Percentiles rank a stretch among this genome's conserved stretches.
Conservation (phyloP, 2,888 invertebrate species). For the Agrotis ipsilon region DNA sequence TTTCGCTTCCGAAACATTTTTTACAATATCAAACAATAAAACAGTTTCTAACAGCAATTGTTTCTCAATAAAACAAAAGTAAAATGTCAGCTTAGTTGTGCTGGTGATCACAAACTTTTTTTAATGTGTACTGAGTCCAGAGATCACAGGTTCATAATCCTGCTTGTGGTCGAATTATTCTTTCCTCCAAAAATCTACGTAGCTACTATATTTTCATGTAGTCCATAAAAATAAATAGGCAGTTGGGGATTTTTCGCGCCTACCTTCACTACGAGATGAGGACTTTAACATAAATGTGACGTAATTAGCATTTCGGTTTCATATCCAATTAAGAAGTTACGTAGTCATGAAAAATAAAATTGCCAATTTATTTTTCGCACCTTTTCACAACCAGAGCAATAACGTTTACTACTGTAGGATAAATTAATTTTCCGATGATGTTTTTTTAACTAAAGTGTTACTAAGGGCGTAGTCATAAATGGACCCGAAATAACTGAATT, state of each 20-base stretch:
- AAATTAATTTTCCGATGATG: not conserved
- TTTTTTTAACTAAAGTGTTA: not conserved
- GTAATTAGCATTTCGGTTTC: constrained; percentile 18
- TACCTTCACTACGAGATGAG: not conserved
- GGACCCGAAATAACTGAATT: too few species aligned
- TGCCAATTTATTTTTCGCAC: constrained; percentile 26
- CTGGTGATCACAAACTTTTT: too few species aligned
- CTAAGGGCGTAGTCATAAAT: too few species aligned
- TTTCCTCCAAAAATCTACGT: too few species aligned
- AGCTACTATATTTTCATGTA: not conserved
- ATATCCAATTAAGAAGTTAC: constrained; percentile 21
- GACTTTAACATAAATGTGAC: constrained; percentile 1
- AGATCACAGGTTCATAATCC: too few species aligned
- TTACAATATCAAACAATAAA: too few species aligned
- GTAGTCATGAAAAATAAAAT: constrained; percentile 20
- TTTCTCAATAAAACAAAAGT: too few species aligned
- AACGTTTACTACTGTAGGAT: not conserved
- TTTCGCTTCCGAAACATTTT: too few species aligned
- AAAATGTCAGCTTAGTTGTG: too few species aligned
- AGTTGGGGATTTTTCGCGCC: not conserved
- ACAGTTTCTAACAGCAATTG: too few species aligned
- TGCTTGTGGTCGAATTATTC: too few species aligned
- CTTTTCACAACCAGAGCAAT: not conserved
- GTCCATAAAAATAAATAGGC: not conserved
- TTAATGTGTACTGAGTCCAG: too few species aligned